Percentiles rank a stretch among this genome's conserved stretches.
phyloP scores from a whole-genome alignment of 2,888 invertebrate genomes.

The Phrixothrix hirtus region DNA sequence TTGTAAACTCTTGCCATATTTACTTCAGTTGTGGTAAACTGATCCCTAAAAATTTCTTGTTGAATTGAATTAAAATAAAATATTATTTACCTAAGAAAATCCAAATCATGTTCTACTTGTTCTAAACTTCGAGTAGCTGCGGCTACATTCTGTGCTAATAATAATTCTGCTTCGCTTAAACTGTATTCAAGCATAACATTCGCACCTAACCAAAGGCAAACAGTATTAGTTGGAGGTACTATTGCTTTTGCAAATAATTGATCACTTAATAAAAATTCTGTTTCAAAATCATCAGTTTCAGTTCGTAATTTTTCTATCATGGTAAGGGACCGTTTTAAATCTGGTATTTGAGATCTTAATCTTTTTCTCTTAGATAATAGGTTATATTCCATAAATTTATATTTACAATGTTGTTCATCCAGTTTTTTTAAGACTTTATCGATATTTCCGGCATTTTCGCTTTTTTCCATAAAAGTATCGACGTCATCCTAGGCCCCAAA shows the following conservation, averaged over 20 bases:
- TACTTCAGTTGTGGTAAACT: slow-evolving; percentile 97
- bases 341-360: slow-evolving; percentile 91
- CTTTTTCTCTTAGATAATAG: slow-evolving; percentile 83
- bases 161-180: slow-evolving; percentile 83
- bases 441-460: slow-evolving; percentile 80
- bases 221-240: slow-evolving; percentile 87
- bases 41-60: slow-evolving; percentile 72
- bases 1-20: slow-evolving; percentile 99
- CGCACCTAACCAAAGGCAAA: slow-evolving; percentile 82
- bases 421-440: slow-evolving; percentile 83
- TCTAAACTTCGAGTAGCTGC: slow-evolving; percentile 82
- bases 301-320: slow-evolving; percentile 88
- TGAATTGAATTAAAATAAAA: not conserved
- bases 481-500: slow-evolving; percentile 94
- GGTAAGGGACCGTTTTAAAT: slow-evolving; percentile 85
- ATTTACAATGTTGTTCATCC: slow-evolving; percentile 94
- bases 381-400: slow-evolving; percentile 96
- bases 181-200: slow-evolving; percentile 98
- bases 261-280: slow-evolving; percentile 90
- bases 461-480: slow-evolving; percentile 84
- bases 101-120: slow-evolving; percentile 89
- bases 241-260: slow-evolving; percentile 79
- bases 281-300: slow-evolving; percentile 80
- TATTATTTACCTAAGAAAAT: slow-evolving; percentile 74
- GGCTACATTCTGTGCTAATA: slow-evolving; percentile 80